Percentiles rank a stretch among this genome's conserved stretches.
Conservation (phyloP, 2,888 invertebrate genomes). For the Palloptera scutellata region DNA sequence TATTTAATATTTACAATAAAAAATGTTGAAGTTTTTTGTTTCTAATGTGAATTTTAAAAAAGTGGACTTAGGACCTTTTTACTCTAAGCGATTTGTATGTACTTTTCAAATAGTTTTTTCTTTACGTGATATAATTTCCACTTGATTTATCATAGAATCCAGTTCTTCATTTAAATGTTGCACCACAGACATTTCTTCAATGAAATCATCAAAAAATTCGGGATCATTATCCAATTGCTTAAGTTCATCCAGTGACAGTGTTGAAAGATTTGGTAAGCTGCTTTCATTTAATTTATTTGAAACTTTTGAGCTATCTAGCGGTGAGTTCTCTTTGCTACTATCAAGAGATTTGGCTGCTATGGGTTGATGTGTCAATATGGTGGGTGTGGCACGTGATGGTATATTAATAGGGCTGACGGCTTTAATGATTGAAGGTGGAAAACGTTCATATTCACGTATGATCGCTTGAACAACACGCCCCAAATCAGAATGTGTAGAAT, state of each 20-base stretch:
- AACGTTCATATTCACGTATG: conserved; percentile 78
- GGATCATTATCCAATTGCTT: conserved; percentile 74
- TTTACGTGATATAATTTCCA: conserved; percentile 74
- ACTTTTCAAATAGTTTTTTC: conserved; percentile 17
- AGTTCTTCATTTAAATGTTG: conserved; percentile 74
- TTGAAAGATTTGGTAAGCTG: conserved; percentile 62
- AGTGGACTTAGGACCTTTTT: too few relatives aligned
- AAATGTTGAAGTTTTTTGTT: too few relatives aligned
- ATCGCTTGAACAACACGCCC: conserved; percentile 83
- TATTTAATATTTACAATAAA: too few relatives aligned
- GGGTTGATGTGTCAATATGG: conserved; percentile 13
- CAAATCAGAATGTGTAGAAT: conserved; percentile 79
- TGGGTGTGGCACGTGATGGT: conserved; percentile 28
- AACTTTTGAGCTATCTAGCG: conserved; percentile 39
- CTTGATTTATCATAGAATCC: conserved; percentile 75
- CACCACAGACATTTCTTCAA: conserved; percentile 74
- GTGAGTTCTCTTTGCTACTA: conserved; percentile 46
- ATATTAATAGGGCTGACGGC: conserved; percentile 35
- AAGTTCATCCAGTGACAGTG: conserved; percentile 70
- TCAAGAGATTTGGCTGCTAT: conserved; percentile 43
- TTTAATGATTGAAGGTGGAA: conserved; percentile 61
- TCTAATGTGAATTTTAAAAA: too few relatives aligned
- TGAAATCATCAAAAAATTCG: conserved; percentile 77
- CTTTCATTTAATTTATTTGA: conserved; percentile 42
- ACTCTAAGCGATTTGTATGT: too few relatives aligned